Evolutionary conservation across 2,113 vertebrate species (phyloP).

Genomic region (Prunella himalayana): DNA sequence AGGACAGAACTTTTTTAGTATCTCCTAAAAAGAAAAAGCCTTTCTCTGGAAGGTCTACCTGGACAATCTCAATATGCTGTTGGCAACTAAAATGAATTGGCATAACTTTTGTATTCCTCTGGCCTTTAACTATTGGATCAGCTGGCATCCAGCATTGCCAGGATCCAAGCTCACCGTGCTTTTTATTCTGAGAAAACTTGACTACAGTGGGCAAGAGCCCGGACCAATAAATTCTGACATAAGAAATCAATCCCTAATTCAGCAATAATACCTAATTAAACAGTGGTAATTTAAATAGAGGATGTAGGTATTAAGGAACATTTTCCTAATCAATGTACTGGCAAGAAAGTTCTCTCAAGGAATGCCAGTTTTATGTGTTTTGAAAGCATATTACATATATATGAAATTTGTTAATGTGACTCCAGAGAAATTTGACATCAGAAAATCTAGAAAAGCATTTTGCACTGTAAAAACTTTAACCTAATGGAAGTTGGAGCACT

Average conservation of each 20-base stretch:
- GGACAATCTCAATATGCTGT: neutral
- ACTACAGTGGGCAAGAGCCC: neutral
- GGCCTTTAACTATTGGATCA: neutral
- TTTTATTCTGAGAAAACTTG: neutral
- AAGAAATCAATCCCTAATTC: slow-evolving; percentile 51
- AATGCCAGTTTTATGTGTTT: neutral
- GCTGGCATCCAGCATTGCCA: neutral
- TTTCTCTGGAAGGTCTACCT: neutral
- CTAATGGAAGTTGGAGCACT: neutral
- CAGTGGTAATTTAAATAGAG: slow-evolving; percentile 13
- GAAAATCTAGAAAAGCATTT: neutral
- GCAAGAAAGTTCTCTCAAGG: slow-evolving; percentile 6
- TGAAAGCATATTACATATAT: neutral
- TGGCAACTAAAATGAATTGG: neutral
- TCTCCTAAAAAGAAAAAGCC: neutral
- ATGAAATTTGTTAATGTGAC: neutral
- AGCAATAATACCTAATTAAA: slow-evolving; percentile 27
- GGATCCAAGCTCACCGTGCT: neutral
- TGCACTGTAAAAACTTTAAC: neutral
- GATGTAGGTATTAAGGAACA: neutral
- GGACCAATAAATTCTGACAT: neutral
- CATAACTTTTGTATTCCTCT: neutral
- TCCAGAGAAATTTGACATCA: slow-evolving; percentile 9
- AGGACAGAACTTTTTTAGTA: neutral
- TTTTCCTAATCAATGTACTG: slow-evolving; percentile 40